These are phyloP conservation scores for Meta bourneti DNA, from an alignment of 2,888 invertebrate species.

Conservation along the genomic window DNA sequence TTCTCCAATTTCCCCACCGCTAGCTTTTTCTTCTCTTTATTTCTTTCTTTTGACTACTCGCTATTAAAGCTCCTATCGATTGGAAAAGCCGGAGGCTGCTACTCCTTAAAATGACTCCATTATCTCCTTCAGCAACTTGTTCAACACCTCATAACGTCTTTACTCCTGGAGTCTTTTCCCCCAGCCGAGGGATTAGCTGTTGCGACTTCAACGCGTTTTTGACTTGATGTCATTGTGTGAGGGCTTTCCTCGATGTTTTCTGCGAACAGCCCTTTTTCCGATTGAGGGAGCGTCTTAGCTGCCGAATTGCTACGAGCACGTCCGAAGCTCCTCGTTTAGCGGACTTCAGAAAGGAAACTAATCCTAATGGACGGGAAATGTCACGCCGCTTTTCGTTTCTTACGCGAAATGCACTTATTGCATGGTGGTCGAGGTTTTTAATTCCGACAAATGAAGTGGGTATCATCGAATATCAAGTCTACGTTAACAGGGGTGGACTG, in stretches of 20 bases:
- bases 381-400: no score
- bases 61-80: conserved; percentile 69
- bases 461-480: no score
- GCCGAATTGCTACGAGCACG: neutral
- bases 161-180: conserved; percentile 29
- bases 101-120: conserved; percentile 66
- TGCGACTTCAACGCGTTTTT: neutral
- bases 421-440: no score
- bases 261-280: neutral
- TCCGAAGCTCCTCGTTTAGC: neutral
- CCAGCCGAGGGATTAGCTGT: neutral
- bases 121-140: conserved; percentile 67
- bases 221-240: conserved; percentile 43
- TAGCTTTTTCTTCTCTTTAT: conserved; percentile 24
- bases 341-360: no score
- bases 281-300: neutral
- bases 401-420: no score
- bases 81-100: conserved; percentile 47
- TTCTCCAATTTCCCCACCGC: conserved; percentile 56
- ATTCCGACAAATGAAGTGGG: no score
- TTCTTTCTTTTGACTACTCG: conserved; percentile 26
- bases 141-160: conserved; percentile 61
- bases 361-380: no score
- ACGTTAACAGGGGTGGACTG: no score
- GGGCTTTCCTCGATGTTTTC: conserved; percentile 3